A percentile compares a stretch with the other conserved stretches of the same genome.
These are phyloP conservation scores for Neomonachus schauinslandi DNA, from an alignment of 2,113 vertebrate genomes.

Conservation along the genomic window DNA sequence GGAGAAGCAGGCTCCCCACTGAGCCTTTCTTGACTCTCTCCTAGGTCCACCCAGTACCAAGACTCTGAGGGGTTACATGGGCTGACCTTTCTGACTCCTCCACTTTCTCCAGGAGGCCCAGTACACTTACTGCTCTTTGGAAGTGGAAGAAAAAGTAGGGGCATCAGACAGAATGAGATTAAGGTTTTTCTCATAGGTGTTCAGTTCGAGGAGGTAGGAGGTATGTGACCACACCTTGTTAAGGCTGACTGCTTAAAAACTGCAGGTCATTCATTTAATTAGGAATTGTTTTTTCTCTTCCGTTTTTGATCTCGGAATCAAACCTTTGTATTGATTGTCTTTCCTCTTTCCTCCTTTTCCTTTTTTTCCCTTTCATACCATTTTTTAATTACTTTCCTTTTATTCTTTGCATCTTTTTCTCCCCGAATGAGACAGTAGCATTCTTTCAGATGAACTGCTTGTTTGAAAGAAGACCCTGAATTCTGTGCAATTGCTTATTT, in stretches of 20 bases:
- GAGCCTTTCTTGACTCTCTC: neutral
- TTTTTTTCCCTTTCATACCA: neutral
- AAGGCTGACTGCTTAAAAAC: neutral
- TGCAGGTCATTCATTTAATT: neutral
- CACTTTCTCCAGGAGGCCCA: neutral
- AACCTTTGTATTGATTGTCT: conserved; percentile 8
- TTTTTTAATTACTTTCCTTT: conserved; percentile 11
- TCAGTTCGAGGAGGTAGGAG: neutral
- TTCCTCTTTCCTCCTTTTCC: neutral
- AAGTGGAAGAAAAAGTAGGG: neutral
- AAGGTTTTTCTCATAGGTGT: neutral
- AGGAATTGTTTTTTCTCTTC: neutral
- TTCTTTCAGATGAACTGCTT: conserved; percentile 8
- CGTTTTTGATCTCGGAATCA: neutral
- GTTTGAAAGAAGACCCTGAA: neutral
- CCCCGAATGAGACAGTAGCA: neutral
- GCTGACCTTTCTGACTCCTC: neutral
- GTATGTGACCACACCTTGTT: neutral
- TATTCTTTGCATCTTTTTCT: neutral
- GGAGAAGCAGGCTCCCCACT: no score
- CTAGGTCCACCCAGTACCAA: neutral
- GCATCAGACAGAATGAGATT: neutral
- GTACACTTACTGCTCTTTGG: neutral
- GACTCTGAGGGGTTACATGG: neutral
- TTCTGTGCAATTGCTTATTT: conserved; percentile 38